Conservation (phyloP, 2,888 invertebrate genomes). For the Trichogramma dendrolimi region DNA sequence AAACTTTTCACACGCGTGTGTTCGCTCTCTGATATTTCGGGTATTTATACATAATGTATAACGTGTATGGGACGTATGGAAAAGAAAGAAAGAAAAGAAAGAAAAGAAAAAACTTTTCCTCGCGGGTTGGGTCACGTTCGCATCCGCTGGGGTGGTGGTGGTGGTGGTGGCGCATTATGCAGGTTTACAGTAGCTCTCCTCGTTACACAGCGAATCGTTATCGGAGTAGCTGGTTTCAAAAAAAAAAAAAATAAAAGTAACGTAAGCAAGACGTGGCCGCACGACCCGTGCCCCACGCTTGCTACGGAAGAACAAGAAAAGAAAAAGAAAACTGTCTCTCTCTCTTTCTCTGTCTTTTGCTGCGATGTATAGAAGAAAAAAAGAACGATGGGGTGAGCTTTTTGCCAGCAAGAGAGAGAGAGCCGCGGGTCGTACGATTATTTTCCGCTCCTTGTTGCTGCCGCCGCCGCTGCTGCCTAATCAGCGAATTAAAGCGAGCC, state of each 20-base stretch:
- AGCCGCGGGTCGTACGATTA: slow-evolving; percentile 36
- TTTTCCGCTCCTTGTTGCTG: slow-evolving; percentile 44
- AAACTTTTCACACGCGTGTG: no score
- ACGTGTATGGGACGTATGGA: background rate
- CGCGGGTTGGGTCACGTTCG: no score
- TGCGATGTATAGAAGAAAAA: slow-evolving; percentile 6
- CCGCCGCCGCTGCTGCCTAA: slow-evolving; percentile 37
- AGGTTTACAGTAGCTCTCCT: no score
- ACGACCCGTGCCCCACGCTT: background rate
- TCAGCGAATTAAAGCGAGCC: slow-evolving; percentile 48
- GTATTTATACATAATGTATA: no score
- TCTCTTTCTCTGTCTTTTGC: background rate
- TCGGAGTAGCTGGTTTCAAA: no score
- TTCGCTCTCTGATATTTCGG: no score
- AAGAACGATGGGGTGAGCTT: slow-evolving; percentile 16
- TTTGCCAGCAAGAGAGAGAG: background rate
- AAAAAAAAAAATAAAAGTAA: background rate
- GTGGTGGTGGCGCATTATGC: slow-evolving; percentile 1
- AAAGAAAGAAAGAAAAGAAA: background rate
- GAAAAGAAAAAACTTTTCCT: background rate
- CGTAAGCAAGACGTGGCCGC: slow-evolving; percentile 1
- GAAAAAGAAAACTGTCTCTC: background rate
- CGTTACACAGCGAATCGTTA: no score
- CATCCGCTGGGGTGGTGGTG: background rate
- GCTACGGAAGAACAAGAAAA: slow-evolving; percentile 17